Conservation (phyloP, 2,888 invertebrate genomes). For the Apamea monoglypha region DNA sequence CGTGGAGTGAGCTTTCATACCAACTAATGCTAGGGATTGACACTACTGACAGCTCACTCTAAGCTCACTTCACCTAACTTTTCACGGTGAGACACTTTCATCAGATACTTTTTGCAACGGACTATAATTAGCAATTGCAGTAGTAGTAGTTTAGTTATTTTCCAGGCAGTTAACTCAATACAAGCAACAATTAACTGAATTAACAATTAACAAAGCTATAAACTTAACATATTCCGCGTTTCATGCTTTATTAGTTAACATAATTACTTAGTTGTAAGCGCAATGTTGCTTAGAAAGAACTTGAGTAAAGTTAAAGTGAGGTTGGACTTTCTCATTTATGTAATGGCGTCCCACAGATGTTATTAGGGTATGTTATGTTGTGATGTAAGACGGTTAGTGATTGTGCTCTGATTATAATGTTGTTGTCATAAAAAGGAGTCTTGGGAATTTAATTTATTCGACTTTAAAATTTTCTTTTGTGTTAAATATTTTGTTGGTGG, state of each 20-base stretch:
- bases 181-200: slow-evolving; percentile 2
- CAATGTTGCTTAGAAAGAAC: slow-evolving; percentile 29
- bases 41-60: no score
- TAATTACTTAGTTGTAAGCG: slow-evolving; percentile 22
- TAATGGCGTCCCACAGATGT: slow-evolving; percentile 30
- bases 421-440: slow-evolving; percentile 19
- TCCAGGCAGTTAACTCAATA: neutral
- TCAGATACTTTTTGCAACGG: no score
- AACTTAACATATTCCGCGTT: slow-evolving; percentile 15
- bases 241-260: slow-evolving; percentile 33
- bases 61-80: no score
- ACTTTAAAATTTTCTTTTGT: neutral
- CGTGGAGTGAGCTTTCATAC: no score
- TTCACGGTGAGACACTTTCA: no score
- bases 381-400: slow-evolving; percentile 38
- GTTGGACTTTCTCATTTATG: slow-evolving; percentile 50
- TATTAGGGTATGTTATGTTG: slow-evolving; percentile 21
- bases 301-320: slow-evolving; percentile 13
- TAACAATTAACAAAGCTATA: slow-evolving; percentile 21
- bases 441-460: neutral
- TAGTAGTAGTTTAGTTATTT: neutral
- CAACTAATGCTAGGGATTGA: no score
- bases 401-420: slow-evolving; percentile 11
- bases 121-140: neutral
- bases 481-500: no score